A percentile compares a stretch with the other conserved stretches of the same genome.
Evolutionary conservation across 1,140 invertebrate genomes (phyloP).

Genomic region (Sycophila sp.): DNA sequence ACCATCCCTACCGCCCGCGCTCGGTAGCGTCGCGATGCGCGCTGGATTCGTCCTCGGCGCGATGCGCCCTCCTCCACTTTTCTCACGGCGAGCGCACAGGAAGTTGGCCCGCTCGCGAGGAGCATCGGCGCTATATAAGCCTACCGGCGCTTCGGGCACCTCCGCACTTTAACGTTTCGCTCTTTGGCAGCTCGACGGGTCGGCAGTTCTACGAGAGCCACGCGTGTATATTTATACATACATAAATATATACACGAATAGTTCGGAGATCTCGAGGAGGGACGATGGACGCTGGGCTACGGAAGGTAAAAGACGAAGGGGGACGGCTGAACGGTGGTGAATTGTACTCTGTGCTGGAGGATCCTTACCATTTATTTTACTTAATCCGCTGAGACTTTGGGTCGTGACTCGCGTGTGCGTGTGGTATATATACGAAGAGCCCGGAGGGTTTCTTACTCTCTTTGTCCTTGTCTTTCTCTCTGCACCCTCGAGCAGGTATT

Average conservation of each 20-base stretch:
- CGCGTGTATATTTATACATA: no score
- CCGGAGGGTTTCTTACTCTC: no score
- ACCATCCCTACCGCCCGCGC: neutral
- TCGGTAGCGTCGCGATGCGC: neutral
- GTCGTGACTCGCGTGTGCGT: no score
- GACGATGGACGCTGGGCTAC: constrained; percentile 55
- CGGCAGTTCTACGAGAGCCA: constrained; percentile 35
- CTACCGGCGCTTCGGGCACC: constrained; percentile 42
- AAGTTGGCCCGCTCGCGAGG: no score
- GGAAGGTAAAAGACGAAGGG: constrained; percentile 55
- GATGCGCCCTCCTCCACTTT: constrained; percentile 5
- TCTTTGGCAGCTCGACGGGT: constrained; percentile 23
- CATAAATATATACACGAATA: no score
- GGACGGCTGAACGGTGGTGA: no score
- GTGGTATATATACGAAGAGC: no score
- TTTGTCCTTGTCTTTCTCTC: no score
- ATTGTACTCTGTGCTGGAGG: neutral
- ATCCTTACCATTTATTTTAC: no score
- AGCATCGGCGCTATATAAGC: constrained; percentile 52
- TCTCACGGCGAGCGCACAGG: constrained; percentile 7
- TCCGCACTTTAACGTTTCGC: constrained; percentile 53
- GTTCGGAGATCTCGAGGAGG: no score
- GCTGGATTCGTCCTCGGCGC: constrained; percentile 12
- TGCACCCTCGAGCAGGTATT: no score
- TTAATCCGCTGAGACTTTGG: no score